These are phyloP conservation scores for Saccostrea echinata DNA, from an alignment of 1,140 invertebrate genomes.

Conservation along the genomic window DNA sequence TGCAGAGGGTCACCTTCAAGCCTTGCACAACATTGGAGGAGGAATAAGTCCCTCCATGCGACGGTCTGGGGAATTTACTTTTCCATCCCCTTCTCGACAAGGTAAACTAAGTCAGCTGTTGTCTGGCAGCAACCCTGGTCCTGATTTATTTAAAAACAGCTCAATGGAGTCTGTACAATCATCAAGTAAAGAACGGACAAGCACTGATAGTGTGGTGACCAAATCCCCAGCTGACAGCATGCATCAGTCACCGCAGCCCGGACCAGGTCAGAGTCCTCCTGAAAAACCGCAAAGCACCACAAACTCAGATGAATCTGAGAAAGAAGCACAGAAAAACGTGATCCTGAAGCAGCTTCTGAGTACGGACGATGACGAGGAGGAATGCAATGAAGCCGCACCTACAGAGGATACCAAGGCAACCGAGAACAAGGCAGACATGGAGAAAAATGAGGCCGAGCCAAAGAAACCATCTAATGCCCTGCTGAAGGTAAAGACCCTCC, in stretches of 20 bases:
- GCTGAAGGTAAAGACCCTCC: constrained; percentile 84
- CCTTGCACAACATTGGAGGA: constrained; percentile 54
- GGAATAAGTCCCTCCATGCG: constrained; percentile 6
- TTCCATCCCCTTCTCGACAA: constrained; percentile 46
- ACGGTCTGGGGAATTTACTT: constrained; percentile 32
- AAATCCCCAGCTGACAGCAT: constrained; percentile 78
- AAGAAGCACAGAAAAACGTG: constrained; percentile 77
- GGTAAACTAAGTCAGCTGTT: constrained; percentile 71
- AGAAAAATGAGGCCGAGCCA: constrained; percentile 77
- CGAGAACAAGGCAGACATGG: constrained; percentile 64
- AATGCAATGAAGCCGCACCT: constrained; percentile 51
- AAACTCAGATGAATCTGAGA: constrained; percentile 78
- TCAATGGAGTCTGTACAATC: constrained; percentile 29
- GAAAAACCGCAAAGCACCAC: constrained; percentile 80
- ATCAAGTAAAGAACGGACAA: constrained; percentile 45
- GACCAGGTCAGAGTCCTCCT: constrained; percentile 78
- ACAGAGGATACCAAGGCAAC: constrained; percentile 75
- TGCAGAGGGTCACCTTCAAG: constrained; percentile 57
- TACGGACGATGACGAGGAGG: constrained; percentile 76
- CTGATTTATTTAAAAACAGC: background rate
- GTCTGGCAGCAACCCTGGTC: background rate
- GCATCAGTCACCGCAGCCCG: constrained; percentile 83
- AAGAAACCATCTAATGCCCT: constrained; percentile 84
- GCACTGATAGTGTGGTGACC: constrained; percentile 42
- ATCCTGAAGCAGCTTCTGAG: constrained; percentile 90